These are phyloP conservation scores for Galbula dea DNA, from an alignment of 2,113 vertebrate genomes.

Conservation along the genomic window DNA sequence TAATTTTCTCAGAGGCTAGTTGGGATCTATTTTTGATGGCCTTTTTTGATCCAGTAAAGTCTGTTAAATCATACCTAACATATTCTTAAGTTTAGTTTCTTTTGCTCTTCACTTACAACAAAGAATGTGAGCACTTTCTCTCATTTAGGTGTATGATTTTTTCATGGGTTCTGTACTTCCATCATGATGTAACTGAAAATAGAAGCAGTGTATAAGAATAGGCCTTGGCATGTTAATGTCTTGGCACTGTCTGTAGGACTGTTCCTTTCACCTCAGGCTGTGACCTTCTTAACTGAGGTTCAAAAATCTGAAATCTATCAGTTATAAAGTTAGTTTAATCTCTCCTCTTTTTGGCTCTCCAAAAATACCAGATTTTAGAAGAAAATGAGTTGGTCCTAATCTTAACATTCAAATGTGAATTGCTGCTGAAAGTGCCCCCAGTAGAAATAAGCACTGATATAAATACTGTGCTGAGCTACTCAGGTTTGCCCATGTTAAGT, in stretches of 20 bases:
- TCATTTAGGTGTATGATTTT: not conserved
- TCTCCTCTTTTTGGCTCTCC: not conserved
- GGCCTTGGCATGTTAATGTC: conserved; percentile 45
- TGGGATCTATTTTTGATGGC: not conserved
- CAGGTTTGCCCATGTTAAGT: not conserved
- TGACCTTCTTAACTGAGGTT: conserved; percentile 34
- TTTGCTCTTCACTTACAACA: not conserved
- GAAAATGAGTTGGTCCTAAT: not conserved
- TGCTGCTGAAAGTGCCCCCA: not conserved
- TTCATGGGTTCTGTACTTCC: not conserved
- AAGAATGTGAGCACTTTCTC: not conserved
- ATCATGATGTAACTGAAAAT: conserved; percentile 23
- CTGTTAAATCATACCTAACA: not conserved
- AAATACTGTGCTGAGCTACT: not conserved
- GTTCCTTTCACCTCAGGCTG: conserved; percentile 46
- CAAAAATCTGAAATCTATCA: not conserved
- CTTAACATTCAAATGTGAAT: not conserved
- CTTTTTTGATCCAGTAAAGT: not conserved
- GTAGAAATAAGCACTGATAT: not conserved
- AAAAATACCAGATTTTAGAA: not conserved
- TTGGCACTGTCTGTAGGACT: conserved; percentile 15
- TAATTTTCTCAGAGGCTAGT: not conserved
- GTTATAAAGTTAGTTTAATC: not conserved
- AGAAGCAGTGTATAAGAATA: conserved; percentile 24
- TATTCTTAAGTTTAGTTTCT: not conserved